Percentiles rank a stretch among this genome's conserved stretches.
phyloP scores from a whole-genome alignment of 2,888 invertebrate genomes.

The Tachina grossa region DNA sequence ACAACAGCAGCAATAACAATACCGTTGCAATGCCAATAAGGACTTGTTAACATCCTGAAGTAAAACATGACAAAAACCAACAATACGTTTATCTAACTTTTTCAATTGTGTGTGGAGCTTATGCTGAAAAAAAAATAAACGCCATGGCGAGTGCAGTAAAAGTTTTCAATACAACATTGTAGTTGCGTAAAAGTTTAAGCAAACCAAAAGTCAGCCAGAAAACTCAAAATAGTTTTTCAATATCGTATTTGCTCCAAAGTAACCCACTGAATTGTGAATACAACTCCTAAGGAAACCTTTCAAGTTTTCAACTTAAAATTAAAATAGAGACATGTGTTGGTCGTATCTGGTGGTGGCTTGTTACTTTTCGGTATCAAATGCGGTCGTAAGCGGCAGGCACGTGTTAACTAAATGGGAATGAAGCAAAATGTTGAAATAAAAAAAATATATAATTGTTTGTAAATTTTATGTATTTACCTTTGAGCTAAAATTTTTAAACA shows the following conservation, averaged over 20 bases:
- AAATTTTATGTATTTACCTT: neutral
- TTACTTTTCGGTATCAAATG: neutral
- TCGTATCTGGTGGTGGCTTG: constrained; percentile 4
- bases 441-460: neutral
- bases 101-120: constrained; percentile 16
- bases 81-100: constrained; percentile 28
- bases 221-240: constrained; percentile 10
- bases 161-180: neutral
- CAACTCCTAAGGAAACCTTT: constrained; percentile 28
- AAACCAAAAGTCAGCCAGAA: constrained; percentile 10
- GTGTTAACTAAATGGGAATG: constrained; percentile 4
- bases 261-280: constrained; percentile 9
- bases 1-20: constrained; percentile 11
- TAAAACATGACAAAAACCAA: constrained; percentile 25
- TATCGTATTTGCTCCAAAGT: neutral
- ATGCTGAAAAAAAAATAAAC: neutral
- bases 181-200: constrained; percentile 29
- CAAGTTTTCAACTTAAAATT: constrained; percentile 25
- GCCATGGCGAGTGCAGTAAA: neutral
- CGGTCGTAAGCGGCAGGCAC: constrained; percentile 17
- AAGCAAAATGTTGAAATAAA: neutral
- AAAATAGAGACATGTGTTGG: neutral
- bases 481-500: neutral
- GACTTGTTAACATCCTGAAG: constrained; percentile 18
- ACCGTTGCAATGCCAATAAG: too few relatives aligned